A percentile compares a stretch with the other conserved stretches of the same genome.
Evolutionary conservation across 2,797 vertebrate genomes (phyloP).

Genomic region (Bovichtus diacanthus): DNA sequence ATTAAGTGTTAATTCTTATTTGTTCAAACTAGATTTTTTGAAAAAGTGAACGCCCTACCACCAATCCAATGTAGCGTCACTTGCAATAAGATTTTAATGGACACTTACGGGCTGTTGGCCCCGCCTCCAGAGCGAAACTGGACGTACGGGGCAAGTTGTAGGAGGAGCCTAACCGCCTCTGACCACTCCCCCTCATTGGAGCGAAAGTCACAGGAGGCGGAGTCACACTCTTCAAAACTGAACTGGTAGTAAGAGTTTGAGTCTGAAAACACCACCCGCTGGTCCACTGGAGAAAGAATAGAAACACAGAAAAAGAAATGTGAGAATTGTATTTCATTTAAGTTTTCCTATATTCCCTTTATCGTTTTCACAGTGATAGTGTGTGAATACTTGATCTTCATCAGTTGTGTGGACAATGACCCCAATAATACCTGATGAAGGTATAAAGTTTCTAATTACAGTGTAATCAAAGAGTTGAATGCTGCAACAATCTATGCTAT

Average conservation of each 20-base stretch:
- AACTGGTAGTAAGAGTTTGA: slow-evolving; percentile 96
- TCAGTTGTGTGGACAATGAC: neutral
- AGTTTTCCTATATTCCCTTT: neutral
- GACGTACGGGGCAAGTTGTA: slow-evolving; percentile 91
- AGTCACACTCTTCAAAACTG: slow-evolving; percentile 94
- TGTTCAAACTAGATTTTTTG: neutral
- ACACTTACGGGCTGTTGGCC: slow-evolving; percentile 91
- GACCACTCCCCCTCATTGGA: slow-evolving; percentile 92
- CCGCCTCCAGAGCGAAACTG: slow-evolving; percentile 87
- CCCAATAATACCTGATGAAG: neutral
- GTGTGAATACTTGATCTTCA: neutral
- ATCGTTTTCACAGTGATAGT: neutral
- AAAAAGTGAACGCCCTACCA: neutral
- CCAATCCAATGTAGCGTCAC: neutral
- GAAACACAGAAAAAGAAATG: slow-evolving; percentile 9
- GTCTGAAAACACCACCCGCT: slow-evolving; percentile 93
- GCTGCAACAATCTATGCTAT: neutral
- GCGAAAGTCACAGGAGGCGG: slow-evolving; percentile 93
- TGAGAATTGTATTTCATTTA: neutral
- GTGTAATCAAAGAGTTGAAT: neutral
- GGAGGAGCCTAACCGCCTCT: slow-evolving; percentile 91
- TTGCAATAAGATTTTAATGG: neutral
- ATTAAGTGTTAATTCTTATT: neutral
- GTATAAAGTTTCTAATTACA: neutral
- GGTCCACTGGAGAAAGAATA: slow-evolving; percentile 87